A percentile compares a stretch with the other conserved stretches of the same genome.
phyloP scores from a whole-genome alignment of 2,888 invertebrate genomes.

The Drepana falcataria region DNA sequence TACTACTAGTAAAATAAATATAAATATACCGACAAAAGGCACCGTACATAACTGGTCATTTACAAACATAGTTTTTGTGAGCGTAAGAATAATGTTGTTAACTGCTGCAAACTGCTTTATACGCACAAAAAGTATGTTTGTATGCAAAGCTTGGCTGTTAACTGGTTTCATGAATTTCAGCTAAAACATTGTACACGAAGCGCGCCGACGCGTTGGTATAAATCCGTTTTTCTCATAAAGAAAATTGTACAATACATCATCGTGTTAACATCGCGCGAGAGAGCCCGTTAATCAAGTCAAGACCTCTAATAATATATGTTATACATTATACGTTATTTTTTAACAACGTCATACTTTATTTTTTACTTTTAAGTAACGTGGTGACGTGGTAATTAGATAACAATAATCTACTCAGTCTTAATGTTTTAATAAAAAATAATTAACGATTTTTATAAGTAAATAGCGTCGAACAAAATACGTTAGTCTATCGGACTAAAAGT shows the following conservation, averaged over 20 bases:
- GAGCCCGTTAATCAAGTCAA: conserved; percentile 64
- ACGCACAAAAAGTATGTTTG: conserved; percentile 6
- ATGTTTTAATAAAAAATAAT: too few species aligned
- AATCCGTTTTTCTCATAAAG: conserved; percentile 66
- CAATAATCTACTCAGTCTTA: too few species aligned
- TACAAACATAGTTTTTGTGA: neutral
- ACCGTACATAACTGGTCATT: neutral
- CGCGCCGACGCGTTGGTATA: conserved; percentile 46
- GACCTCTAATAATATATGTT: conserved; percentile 53
- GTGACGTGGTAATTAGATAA: too few species aligned
- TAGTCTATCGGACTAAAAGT: too few species aligned
- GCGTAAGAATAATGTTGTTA: neutral
- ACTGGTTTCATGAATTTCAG: conserved; percentile 19
- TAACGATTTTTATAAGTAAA: too few species aligned
- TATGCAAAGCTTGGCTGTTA: conserved; percentile 12
- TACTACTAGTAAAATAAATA: too few species aligned
- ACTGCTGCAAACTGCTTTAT: neutral
- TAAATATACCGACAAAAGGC: too few species aligned
- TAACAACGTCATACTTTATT: conserved; percentile 16
- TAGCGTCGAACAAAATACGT: too few species aligned
- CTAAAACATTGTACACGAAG: conserved; percentile 32
- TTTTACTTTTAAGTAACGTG: too few species aligned
- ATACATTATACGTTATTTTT: conserved; percentile 32
- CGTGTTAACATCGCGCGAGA: conserved; percentile 58
- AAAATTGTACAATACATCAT: conserved; percentile 72